A percentile compares a stretch with the other conserved stretches of the same genome.
Evolutionary conservation across 2,797 vertebrate genomes (phyloP).

Genomic region (Eremophila alpestris): DNA sequence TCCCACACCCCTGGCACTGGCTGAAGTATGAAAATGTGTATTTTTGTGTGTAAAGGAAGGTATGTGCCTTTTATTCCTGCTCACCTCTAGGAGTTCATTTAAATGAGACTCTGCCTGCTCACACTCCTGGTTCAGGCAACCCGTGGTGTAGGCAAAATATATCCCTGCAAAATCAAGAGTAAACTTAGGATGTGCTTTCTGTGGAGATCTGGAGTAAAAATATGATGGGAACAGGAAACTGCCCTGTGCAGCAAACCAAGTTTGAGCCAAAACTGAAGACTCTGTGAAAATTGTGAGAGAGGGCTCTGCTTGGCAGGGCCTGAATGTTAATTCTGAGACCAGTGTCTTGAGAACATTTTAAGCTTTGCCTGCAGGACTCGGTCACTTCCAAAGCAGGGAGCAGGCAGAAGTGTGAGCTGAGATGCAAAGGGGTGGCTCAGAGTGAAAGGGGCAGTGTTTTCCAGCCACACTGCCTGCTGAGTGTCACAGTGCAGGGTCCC

Average conservation of each 20-base stretch:
- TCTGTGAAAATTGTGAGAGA: neutral
- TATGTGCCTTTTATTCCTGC: neutral
- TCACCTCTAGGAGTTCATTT: neutral
- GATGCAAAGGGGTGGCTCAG: no score
- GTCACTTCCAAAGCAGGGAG: neutral
- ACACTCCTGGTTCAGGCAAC: neutral
- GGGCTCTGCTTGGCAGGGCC: neutral
- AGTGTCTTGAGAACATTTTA: neutral
- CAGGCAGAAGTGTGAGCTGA: neutral
- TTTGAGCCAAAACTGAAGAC: neutral
- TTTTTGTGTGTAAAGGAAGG: neutral
- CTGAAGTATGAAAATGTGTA: neutral
- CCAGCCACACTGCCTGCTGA: neutral
- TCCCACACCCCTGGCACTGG: neutral
- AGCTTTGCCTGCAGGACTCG: neutral
- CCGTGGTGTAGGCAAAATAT: accelerated
- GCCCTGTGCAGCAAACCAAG: neutral
- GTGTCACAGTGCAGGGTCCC: neutral
- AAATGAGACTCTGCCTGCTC: neutral
- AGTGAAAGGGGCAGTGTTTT: neutral
- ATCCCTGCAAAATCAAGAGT: neutral
- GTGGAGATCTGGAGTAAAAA: neutral
- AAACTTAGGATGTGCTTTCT: neutral
- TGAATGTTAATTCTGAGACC: neutral
- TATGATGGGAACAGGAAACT: neutral